Evolutionary conservation across 2,113 vertebrate species (phyloP).

Genomic region (Esox niger): DNA sequence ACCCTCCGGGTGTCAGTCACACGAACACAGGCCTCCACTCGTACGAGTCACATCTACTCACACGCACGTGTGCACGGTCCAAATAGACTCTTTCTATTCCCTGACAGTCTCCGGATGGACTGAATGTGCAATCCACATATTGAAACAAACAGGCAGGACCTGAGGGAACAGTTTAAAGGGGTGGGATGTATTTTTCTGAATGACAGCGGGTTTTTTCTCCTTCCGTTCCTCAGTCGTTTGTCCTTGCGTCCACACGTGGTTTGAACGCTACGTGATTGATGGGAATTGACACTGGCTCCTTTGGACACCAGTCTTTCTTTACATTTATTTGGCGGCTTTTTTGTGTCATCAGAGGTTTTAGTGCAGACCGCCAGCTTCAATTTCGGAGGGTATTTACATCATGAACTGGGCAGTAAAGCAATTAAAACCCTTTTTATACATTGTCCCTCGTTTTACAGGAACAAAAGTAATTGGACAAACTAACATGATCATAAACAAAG

Average conservation of each 20-base stretch:
- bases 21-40: constrained; percentile 7
- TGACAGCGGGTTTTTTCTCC: constrained; percentile 26
- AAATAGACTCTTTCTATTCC: constrained; percentile 45
- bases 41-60: constrained; percentile 24
- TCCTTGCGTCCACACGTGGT: constrained; percentile 27
- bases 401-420: no score
- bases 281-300: constrained; percentile 34
- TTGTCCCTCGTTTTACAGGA: no score
- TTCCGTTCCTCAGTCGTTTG: constrained; percentile 31
- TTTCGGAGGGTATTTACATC: no score
- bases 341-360: no score
- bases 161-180: constrained; percentile 38
- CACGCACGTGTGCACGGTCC: constrained; percentile 20
- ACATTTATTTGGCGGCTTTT: constrained; percentile 12
- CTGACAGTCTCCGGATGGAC: constrained; percentile 47
- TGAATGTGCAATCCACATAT: constrained; percentile 25
- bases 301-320: constrained; percentile 14
- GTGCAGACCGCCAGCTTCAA: no score
- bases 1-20: constrained; percentile 59
- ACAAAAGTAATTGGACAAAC: no score
- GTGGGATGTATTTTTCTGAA: constrained; percentile 37
- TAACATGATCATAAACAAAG: background rate
- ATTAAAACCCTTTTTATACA: no score
- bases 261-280: constrained; percentile 33
- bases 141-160: constrained; percentile 38